These are phyloP conservation scores for Eurystomus glaucurus DNA, from an alignment of 2,797 vertebrate genomes.

Conservation along the genomic window DNA sequence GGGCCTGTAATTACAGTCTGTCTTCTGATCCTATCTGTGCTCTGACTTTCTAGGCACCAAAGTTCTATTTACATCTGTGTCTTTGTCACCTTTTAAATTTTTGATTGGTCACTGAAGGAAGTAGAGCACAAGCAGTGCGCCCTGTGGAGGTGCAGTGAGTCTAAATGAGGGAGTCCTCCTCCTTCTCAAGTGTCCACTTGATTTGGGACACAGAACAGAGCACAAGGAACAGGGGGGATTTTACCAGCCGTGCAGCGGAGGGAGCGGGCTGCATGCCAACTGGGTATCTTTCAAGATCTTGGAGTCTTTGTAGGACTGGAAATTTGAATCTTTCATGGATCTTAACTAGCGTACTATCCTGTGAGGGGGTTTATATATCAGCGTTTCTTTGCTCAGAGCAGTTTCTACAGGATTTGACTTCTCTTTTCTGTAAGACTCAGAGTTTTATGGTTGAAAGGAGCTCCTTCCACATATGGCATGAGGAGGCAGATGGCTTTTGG, in stretches of 20 bases:
- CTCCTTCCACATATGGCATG: neutral
- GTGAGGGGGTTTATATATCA: neutral
- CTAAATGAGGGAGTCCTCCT: neutral
- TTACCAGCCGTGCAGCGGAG: neutral
- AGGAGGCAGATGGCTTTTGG: neutral
- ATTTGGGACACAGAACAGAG: neutral
- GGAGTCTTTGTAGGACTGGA: constrained; percentile 17
- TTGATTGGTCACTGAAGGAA: constrained; percentile 20
- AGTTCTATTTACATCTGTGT: constrained; percentile 38
- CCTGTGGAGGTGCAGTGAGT: neutral
- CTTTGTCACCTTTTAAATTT: constrained; percentile 40
- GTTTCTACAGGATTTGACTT: constrained; percentile 1
- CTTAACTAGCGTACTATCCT: neutral
- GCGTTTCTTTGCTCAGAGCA: neutral
- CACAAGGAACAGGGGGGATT: neutral
- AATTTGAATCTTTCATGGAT: constrained; percentile 35
- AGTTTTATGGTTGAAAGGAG: neutral
- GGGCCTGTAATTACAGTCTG: constrained; percentile 70
- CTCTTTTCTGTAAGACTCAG: neutral
- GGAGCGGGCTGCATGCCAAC: neutral
- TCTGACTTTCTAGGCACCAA: constrained; percentile 52
- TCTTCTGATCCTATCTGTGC: constrained; percentile 48
- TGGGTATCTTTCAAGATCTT: constrained; percentile 30
- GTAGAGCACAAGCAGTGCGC: neutral
- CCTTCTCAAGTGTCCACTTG: neutral